phyloP scores from a whole-genome alignment of 53 echinoderm and acorn worm species.

The Glandiceps talaboti region DNA sequence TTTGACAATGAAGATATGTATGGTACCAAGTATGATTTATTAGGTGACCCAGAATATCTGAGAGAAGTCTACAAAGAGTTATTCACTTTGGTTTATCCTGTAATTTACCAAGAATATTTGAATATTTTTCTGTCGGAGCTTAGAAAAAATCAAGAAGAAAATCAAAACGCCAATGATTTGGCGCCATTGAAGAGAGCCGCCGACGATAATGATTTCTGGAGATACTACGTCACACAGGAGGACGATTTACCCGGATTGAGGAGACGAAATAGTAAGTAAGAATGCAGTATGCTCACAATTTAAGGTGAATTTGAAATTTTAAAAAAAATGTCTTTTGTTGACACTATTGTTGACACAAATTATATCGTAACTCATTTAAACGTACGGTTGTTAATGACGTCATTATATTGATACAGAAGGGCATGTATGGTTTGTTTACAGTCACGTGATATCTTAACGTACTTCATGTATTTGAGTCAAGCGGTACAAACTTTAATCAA shows the following conservation, averaged over 20 bases:
- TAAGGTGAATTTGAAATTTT: no score
- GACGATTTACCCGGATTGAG: neutral
- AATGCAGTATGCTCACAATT: no score
- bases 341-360: no score
- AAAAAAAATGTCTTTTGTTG: no score
- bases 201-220: neutral
- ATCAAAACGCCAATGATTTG: neutral
- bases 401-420: no score
- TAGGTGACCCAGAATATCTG: neutral
- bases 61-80: neutral
- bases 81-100: neutral
- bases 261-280: neutral
- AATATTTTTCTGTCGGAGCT: neutral
- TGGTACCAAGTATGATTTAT: neutral
- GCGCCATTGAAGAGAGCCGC: neutral
- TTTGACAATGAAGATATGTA: neutral
- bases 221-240: neutral
- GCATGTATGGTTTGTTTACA: no score
- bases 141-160: neutral
- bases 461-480: no score
- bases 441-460: no score
- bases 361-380: no score
- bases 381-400: no score
- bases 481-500: no score
- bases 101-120: neutral